Conservation (phyloP, 2,113 vertebrate genomes). For the Girardinichthys multiradiatus region DNA sequence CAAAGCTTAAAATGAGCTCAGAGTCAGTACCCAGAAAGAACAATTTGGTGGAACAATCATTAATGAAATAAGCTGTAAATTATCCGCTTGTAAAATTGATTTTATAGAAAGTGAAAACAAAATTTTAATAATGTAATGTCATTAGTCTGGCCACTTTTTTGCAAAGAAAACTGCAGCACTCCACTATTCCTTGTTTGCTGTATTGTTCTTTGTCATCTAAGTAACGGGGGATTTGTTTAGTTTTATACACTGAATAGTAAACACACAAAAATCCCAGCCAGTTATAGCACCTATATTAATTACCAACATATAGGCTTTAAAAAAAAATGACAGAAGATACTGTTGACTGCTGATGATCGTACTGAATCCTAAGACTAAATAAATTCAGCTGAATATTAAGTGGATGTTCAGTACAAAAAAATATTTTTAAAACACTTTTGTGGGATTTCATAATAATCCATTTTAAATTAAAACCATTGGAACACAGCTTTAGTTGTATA, state of each 20-base stretch:
- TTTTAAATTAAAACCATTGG: constrained; percentile 8
- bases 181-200: neutral
- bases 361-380: neutral
- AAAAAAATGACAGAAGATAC: constrained; percentile 41
- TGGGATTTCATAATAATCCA: neutral
- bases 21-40: too few relatives aligned
- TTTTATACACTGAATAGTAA: constrained; percentile 49
- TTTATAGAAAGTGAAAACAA: too few relatives aligned
- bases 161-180: neutral
- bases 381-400: constrained; percentile 21
- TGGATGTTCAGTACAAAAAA: too few relatives aligned
- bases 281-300: constrained; percentile 50
- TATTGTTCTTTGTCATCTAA: constrained; percentile 20
- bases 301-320: constrained; percentile 25
- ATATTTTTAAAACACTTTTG: neutral
- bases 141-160: too few relatives aligned
- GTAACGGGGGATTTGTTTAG: constrained; percentile 46
- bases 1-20: too few relatives aligned
- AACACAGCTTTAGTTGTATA: neutral
- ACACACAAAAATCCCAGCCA: constrained; percentile 43
- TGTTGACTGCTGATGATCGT: constrained; percentile 58
- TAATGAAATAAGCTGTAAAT: too few relatives aligned
- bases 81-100: too few relatives aligned
- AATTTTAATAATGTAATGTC: too few relatives aligned
- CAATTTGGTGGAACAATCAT: too few relatives aligned